Evolutionary conservation across 2,888 invertebrate genomes (phyloP).

Genomic region (Odontothrips loti): DNA sequence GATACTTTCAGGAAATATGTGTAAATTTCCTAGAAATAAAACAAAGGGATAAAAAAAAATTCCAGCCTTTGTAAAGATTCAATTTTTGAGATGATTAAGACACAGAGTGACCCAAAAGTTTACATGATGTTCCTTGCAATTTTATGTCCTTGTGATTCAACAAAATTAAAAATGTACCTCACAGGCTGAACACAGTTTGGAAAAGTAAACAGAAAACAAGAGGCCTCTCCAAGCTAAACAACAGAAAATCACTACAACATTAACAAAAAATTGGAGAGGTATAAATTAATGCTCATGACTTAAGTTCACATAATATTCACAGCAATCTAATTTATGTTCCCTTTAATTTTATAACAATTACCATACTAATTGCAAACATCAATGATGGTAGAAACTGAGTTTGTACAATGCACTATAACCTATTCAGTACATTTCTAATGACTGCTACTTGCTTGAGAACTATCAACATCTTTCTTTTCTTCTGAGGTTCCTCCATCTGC

Average conservation of each 20-base stretch:
- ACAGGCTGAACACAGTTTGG: not conserved
- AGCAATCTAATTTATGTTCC: constrained; percentile 1
- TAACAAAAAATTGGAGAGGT: not conserved
- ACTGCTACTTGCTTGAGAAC: constrained; percentile 30
- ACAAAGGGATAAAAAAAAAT: not conserved
- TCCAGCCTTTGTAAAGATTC: not conserved
- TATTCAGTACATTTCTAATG: not conserved
- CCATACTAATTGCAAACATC: not conserved
- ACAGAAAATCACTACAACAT: not conserved
- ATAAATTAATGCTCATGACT: not conserved
- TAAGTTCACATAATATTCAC: not conserved
- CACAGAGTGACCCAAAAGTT: too few species aligned
- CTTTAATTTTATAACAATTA: not conserved
- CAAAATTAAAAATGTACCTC: not conserved
- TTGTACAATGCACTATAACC: not conserved
- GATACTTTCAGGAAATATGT: not conserved
- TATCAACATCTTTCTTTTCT: constrained; percentile 30
- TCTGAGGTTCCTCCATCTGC: constrained; percentile 38
- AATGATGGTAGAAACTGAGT: not conserved
- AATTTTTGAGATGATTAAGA: not conserved
- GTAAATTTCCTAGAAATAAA: not conserved
- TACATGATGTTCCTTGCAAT: not conserved
- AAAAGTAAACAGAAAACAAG: not conserved
- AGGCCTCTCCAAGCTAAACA: not conserved
- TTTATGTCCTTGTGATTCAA: not conserved